These are phyloP conservation scores for Neodon shergylaensis DNA, from an alignment of 2,113 vertebrate species.

Conservation along the genomic window DNA sequence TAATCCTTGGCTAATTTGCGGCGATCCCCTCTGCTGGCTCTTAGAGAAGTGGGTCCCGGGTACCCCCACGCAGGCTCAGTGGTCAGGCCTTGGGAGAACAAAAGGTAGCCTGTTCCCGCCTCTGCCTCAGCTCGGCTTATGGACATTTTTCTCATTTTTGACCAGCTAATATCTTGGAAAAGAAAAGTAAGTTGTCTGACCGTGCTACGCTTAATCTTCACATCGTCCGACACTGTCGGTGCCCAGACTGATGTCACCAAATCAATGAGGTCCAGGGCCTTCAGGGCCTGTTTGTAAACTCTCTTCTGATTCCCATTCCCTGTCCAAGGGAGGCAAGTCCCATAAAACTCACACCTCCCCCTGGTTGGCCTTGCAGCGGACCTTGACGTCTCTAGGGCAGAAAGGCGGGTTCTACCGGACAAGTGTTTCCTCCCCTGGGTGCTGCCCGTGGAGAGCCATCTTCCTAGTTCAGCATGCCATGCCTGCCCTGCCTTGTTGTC, in stretches of 20 bases:
- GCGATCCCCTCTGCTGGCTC: conserved; percentile 84
- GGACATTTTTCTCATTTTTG: conserved; percentile 99
- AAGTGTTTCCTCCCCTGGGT: accelerated
- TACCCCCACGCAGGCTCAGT: conserved; percentile 84
- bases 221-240: conserved; percentile 87
- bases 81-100: conserved; percentile 86
- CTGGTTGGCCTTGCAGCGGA: accelerated
- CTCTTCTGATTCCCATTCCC: neutral
- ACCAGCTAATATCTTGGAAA: conserved; percentile 97
- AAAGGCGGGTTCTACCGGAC: accelerated
- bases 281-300: conserved; percentile 8
- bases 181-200: conserved; percentile 93
- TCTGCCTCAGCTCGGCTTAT: conserved; percentile 93
- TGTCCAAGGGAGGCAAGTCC: neutral
- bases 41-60: conserved; percentile 86
- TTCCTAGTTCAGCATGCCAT: neutral
- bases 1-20: conserved; percentile 88
- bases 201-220: conserved; percentile 96
- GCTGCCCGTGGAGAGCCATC: accelerated
- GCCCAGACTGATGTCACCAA: conserved; percentile 84
- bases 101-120: conserved; percentile 92
- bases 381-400: neutral
- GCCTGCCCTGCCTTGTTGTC: neutral
- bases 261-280: conserved; percentile 90
- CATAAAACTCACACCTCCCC: accelerated